Percentiles rank a stretch among this genome's conserved stretches.
Evolutionary conservation across 2,888 invertebrate species (phyloP).

Genomic region (Erebia epiphron): DNA sequence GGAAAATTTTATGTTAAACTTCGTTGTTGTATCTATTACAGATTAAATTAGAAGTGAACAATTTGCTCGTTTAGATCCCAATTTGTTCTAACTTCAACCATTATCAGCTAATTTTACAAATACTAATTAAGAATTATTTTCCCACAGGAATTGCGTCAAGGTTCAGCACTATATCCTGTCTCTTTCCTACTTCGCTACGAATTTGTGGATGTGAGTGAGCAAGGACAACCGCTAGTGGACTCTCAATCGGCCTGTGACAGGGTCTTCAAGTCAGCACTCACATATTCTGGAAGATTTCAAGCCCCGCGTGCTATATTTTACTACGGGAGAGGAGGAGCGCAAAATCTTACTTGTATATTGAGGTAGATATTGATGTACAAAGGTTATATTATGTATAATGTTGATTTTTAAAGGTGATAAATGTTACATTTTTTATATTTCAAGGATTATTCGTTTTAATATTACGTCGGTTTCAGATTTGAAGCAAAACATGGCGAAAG

Average conservation of each 20-base stretch:
- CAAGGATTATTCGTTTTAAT: not conserved
- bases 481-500: conserved; percentile 87
- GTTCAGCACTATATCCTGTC: conserved; percentile 90
- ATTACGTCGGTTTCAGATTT: conserved; percentile 71
- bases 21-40: conserved; percentile 25
- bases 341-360: conserved; percentile 88
- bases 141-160: conserved; percentile 85
- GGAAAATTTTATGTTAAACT: conserved; percentile 3
- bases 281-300: conserved; percentile 85
- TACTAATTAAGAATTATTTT: conserved; percentile 37
- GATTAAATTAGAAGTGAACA: conserved; percentile 32
- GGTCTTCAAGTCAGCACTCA: conserved; percentile 81
- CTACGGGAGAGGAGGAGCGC: conserved; percentile 91
- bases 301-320: conserved; percentile 92
- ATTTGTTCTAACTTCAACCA: conserved; percentile 30
- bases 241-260: conserved; percentile 86
- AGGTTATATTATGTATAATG: too few species aligned
- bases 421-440: not conserved
- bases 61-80: conserved; percentile 27
- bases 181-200: conserved; percentile 91
- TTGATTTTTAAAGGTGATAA: not conserved
- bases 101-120: conserved; percentile 32
- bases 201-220: conserved; percentile 89
- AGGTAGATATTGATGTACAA: conserved; percentile 61
- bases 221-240: conserved; percentile 83